These are phyloP conservation scores for Scaptodrosophila latifasciaeformis DNA, from an alignment of 2,888 invertebrate species.

Conservation along the genomic window DNA sequence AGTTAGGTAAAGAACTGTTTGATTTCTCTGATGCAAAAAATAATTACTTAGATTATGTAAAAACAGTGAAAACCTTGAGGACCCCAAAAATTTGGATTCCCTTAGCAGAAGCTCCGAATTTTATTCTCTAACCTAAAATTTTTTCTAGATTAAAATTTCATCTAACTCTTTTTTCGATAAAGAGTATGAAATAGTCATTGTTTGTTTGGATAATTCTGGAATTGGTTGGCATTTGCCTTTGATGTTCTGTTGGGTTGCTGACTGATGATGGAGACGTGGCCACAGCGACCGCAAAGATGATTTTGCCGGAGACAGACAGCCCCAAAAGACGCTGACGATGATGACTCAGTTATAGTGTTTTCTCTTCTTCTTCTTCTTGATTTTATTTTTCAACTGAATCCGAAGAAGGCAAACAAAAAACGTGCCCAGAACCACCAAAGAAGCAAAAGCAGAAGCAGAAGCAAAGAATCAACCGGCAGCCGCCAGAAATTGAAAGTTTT, in stretches of 20 bases:
- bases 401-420: slow-evolving; percentile 9
- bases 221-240: slow-evolving; percentile 1
- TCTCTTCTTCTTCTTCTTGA: too few relatives aligned
- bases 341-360: slow-evolving; percentile 37
- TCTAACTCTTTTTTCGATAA: too few relatives aligned
- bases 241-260: slow-evolving; percentile 1
- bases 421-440: not conserved
- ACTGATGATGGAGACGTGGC: not conserved
- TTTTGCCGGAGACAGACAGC: not conserved
- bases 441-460: not conserved
- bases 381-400: slow-evolving; percentile 30
- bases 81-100: too few relatives aligned
- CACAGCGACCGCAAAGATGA: too few relatives aligned
- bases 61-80: too few relatives aligned
- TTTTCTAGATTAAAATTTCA: too few relatives aligned
- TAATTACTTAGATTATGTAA: too few relatives aligned
- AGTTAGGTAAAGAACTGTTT: too few relatives aligned
- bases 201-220: slow-evolving; percentile 21
- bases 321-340: slow-evolving; percentile 1
- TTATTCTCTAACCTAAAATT: too few relatives aligned
- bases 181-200: not conserved
- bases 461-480: not conserved
- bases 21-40: too few relatives aligned
- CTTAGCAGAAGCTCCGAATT: too few relatives aligned
- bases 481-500: slow-evolving; percentile 41